Conservation (phyloP, 1,140 invertebrate genomes). For the Tigriopus japonicus region DNA sequence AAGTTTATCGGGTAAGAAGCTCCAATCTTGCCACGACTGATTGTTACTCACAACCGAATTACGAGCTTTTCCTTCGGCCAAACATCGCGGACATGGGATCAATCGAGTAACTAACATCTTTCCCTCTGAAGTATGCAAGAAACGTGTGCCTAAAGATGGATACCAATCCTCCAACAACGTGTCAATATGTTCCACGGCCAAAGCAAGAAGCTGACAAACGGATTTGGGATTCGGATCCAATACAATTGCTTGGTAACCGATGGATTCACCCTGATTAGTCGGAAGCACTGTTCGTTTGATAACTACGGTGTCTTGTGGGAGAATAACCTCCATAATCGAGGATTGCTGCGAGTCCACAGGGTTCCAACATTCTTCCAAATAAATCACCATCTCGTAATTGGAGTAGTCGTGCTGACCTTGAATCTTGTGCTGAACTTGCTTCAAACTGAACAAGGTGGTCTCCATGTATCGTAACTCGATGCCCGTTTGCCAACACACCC, state of each 20-base stretch:
- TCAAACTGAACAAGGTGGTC: conserved; percentile 55
- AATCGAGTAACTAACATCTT: conserved; percentile 83
- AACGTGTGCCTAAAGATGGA: conserved; percentile 79
- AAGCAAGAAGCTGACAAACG: conserved; percentile 62
- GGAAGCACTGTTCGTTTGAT: conserved; percentile 40
- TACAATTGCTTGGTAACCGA: conserved; percentile 33
- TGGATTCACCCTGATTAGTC: conserved; percentile 15
- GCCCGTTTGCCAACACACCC: conserved; percentile 90
- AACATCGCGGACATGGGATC: conserved; percentile 73
- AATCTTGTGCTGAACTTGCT: conserved; percentile 49
- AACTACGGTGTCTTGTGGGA: conserved; percentile 50
- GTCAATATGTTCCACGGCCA: conserved; percentile 92
- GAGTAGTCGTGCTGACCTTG: conserved; percentile 26
- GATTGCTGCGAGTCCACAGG: conserved; percentile 60
- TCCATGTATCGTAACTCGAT: conserved; percentile 64
- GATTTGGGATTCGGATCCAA: conserved; percentile 51
- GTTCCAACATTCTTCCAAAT: conserved; percentile 54
- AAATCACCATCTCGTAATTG: conserved; percentile 22
- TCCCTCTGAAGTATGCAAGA: conserved; percentile 92
- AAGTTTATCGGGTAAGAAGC: not conserved
- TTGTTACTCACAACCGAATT: conserved; percentile 21
- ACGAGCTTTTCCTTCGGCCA: conserved; percentile 29
- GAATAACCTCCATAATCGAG: conserved; percentile 66
- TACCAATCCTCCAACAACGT: conserved; percentile 96
- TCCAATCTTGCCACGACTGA: conserved; percentile 15